These are phyloP conservation scores for Erythrolamprus reginae DNA, from an alignment of 2,113 vertebrate species.

Conservation along the genomic window DNA sequence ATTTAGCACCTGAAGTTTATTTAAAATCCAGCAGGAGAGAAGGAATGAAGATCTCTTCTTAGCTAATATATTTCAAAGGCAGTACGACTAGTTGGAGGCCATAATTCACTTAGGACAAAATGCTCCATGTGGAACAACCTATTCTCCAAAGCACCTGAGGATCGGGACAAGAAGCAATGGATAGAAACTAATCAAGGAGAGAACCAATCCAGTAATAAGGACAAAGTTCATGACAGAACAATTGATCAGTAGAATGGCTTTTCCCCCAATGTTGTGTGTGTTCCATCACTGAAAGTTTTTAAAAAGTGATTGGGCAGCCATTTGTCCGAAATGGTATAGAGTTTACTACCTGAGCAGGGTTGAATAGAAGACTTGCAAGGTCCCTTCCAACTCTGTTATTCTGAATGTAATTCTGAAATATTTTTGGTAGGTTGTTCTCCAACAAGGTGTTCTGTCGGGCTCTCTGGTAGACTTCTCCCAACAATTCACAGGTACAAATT, in stretches of 20 bases:
- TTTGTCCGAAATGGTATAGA: not conserved
- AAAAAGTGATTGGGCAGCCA: not conserved
- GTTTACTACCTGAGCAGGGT: not conserved
- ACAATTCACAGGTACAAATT: too few relatives aligned
- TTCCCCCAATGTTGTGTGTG: not conserved
- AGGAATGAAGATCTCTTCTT: conserved; percentile 42
- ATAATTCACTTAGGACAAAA: conserved; percentile 45
- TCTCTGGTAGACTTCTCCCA: too few relatives aligned
- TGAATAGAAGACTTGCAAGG: not conserved
- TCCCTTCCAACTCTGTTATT: not conserved
- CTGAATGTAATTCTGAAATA: not conserved
- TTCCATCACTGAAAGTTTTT: not conserved
- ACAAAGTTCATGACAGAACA: not conserved
- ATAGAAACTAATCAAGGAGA: not conserved
- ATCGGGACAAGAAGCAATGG: not conserved
- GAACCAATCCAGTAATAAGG: not conserved
- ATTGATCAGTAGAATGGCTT: not conserved
- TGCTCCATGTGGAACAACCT: conserved; percentile 24
- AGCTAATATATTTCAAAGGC: conserved; percentile 27
- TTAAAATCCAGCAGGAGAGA: conserved; percentile 50
- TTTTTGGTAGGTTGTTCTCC: not conserved
- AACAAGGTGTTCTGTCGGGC: too few relatives aligned
- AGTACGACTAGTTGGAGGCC: conserved; percentile 29
- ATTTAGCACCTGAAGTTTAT: conserved; percentile 37
- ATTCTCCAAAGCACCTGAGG: not conserved